These are phyloP conservation scores for Hydractinia echinata DNA, from an alignment of 30 jellyfish, hydroid and myxozoan genomes.

Conservation along the genomic window DNA sequence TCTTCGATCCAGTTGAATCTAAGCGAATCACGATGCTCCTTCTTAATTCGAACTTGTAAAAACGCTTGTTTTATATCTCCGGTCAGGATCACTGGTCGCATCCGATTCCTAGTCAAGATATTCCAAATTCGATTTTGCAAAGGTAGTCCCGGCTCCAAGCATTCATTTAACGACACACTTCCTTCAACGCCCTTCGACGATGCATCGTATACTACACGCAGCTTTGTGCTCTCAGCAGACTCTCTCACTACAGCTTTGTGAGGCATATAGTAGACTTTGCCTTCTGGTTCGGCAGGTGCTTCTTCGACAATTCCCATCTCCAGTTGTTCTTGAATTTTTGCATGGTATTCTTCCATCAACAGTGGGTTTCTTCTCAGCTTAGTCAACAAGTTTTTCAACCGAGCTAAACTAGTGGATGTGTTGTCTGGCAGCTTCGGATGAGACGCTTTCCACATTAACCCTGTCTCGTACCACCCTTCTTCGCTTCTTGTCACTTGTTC, in stretches of 20 bases:
- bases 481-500: slow-evolving; percentile 49
- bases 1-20: slow-evolving; percentile 43
- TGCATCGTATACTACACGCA: slow-evolving; percentile 53
- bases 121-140: slow-evolving; percentile 36
- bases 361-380: slow-evolving; percentile 35
- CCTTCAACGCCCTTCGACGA: slow-evolving; percentile 39
- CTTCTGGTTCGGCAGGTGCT: slow-evolving; percentile 52
- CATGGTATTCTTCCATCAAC: slow-evolving; percentile 21
- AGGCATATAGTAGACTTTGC: slow-evolving; percentile 46
- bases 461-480: slow-evolving; percentile 55
- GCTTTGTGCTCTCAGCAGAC: too few relatives aligned
- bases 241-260: slow-evolving; percentile 50
- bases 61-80: slow-evolving; percentile 73
- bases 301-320: slow-evolving; percentile 54
- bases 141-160: slow-evolving; percentile 66
- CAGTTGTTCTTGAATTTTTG: slow-evolving; percentile 45
- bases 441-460: slow-evolving; percentile 43
- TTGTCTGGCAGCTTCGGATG: slow-evolving; percentile 39
- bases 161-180: slow-evolving; percentile 56
- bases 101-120: slow-evolving; percentile 40
- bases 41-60: slow-evolving; percentile 44
- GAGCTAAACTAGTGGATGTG: slow-evolving; percentile 31
- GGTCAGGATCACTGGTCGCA: slow-evolving; percentile 48
- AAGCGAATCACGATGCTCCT: slow-evolving; percentile 39
- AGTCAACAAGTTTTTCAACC: slow-evolving; percentile 24